These are phyloP conservation scores for Tribolium freemani DNA, from an alignment of 2,888 invertebrate species.

Conservation along the genomic window DNA sequence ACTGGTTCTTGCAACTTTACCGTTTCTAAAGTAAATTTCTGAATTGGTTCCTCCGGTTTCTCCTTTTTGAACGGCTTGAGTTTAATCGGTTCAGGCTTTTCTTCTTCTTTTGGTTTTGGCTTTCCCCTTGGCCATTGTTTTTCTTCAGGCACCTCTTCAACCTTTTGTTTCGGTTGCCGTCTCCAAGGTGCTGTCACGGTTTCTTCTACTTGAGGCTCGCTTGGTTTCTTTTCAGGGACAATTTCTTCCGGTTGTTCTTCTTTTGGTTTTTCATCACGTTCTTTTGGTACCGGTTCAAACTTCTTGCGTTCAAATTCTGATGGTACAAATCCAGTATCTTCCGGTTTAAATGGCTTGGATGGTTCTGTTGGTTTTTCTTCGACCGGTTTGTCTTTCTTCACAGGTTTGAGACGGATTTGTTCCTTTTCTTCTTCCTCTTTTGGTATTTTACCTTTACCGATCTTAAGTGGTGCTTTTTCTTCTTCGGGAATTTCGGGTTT, in stretches of 20 bases:
- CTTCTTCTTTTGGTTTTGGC: conserved; percentile 65
- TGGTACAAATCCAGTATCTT: conserved; percentile 56
- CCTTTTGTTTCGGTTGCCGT: conserved; percentile 65
- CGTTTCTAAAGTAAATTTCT: conserved; percentile 66
- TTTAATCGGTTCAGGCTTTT: conserved; percentile 66
- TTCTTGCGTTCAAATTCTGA: conserved; percentile 65
- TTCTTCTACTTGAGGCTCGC: conserved; percentile 58
- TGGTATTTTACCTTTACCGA: conserved; percentile 65
- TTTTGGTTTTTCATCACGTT: conserved; percentile 48
- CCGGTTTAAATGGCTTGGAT: conserved; percentile 59
- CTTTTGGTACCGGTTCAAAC: conserved; percentile 50
- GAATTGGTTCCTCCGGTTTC: conserved; percentile 56
- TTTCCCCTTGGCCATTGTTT: conserved; percentile 61
- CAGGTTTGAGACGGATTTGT: conserved; percentile 63
- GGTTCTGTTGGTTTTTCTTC: conserved; percentile 61
- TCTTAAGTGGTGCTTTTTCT: conserved; percentile 60
- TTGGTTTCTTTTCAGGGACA: conserved; percentile 59
- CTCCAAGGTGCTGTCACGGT: conserved; percentile 59
- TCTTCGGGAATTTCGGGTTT: conserved; percentile 57
- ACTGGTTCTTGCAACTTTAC: conserved; percentile 54
- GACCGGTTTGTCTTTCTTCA: conserved; percentile 57
- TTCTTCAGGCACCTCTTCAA: conserved; percentile 59
- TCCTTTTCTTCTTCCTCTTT: conserved; percentile 59
- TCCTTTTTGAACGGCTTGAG: conserved; percentile 64
- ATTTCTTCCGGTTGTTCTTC: conserved; percentile 51